Percentiles rank a stretch among this genome's conserved stretches.
These are phyloP conservation scores for Matsumurasca onukii DNA, from an alignment of 1,140 invertebrate genomes.

Conservation along the genomic window DNA sequence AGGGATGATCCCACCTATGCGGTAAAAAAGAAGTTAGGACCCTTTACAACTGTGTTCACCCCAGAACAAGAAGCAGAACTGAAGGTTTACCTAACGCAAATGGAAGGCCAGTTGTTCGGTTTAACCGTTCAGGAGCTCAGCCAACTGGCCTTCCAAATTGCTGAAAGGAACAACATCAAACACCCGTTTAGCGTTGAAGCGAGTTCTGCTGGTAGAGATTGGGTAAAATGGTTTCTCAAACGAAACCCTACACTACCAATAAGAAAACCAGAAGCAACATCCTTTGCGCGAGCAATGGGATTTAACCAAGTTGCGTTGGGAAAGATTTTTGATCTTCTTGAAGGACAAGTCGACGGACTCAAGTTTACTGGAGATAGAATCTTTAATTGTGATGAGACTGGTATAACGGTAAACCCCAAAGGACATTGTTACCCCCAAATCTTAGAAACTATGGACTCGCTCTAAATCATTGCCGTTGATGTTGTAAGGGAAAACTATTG, in stretches of 20 bases:
- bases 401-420: not conserved
- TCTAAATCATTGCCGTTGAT: too few relatives aligned
- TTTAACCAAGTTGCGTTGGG: not conserved
- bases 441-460: too few relatives aligned
- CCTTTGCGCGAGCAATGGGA: not conserved
- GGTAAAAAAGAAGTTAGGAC: not conserved
- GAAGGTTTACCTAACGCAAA: not conserved
- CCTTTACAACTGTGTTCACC: not conserved
- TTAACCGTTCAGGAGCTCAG: not conserved
- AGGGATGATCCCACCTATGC: not conserved
- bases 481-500: too few relatives aligned
- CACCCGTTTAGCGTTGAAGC: not conserved
- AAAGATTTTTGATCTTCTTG: not conserved
- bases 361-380: conserved; percentile 2
- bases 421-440: too few relatives aligned
- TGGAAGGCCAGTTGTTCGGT: not conserved
- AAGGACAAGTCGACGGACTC: not conserved
- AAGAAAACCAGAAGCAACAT: conserved; percentile 19
- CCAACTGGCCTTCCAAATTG: not conserved
- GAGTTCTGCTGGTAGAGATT: not conserved
- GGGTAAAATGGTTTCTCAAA: not conserved
- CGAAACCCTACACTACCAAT: not conserved
- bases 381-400: not conserved
- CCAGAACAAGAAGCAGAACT: not conserved
- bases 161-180: not conserved